Conservation (phyloP, 2,888 invertebrate species). For the Capitulum mitella region DNA sequence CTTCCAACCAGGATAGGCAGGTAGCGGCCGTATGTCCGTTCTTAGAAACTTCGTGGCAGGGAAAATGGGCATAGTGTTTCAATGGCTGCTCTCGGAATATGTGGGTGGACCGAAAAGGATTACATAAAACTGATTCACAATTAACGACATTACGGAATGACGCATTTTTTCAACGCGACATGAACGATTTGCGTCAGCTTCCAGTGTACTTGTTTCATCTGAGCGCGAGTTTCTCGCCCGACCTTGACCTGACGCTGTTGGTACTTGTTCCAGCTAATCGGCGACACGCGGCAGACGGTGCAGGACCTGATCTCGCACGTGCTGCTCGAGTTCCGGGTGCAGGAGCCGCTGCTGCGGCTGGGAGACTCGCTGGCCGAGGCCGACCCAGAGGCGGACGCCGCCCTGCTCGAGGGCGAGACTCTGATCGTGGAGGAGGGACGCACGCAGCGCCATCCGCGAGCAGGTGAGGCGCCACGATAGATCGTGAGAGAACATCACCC, state of each 20-base stretch:
- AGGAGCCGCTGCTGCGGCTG: slow-evolving; percentile 50
- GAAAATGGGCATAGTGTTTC: too few relatives aligned
- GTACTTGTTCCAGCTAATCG: not conserved
- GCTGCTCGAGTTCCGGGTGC: slow-evolving; percentile 47
- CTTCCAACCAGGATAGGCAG: too few relatives aligned
- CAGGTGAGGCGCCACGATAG: slow-evolving; percentile 45
- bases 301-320: slow-evolving; percentile 49
- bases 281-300: slow-evolving; percentile 40
- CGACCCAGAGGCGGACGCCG: slow-evolving; percentile 53
- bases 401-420: slow-evolving; percentile 56
- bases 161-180: too few relatives aligned
- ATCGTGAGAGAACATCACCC: too few relatives aligned
- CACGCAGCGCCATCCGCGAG: slow-evolving; percentile 51
- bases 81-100: too few relatives aligned
- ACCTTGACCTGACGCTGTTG: not conserved
- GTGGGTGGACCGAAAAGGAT: too few relatives aligned
- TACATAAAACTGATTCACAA: too few relatives aligned
- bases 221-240: not conserved
- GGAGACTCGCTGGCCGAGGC: slow-evolving; percentile 59
- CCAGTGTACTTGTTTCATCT: not conserved
- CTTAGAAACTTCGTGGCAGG: too few relatives aligned
- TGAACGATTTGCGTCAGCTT: too few relatives aligned
- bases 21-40: too few relatives aligned
- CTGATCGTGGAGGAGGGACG: slow-evolving; percentile 55
- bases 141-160: too few relatives aligned